Percentiles rank a stretch among this genome's conserved stretches.
These are phyloP conservation scores for Stichodactyla helianthus DNA, from an alignment of 64 coral and sea anemone genomes.

Conservation along the genomic window DNA sequence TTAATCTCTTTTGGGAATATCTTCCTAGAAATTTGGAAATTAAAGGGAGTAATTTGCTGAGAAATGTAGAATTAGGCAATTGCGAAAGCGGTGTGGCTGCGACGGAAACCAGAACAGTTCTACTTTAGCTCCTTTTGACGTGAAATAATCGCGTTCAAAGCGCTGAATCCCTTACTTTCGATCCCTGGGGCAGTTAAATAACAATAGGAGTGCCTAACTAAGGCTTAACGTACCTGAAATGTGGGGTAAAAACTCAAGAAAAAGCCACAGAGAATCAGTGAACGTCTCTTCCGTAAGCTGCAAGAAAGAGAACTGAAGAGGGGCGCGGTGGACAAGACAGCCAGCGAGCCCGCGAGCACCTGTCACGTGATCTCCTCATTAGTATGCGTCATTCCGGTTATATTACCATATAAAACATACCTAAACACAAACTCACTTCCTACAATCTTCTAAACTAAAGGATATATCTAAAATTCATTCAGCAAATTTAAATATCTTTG, in stretches of 20 bases:
- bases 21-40: not conserved
- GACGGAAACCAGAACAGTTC: not conserved
- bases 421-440: not conserved
- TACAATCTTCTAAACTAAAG: no score
- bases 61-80: not conserved
- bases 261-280: not conserved
- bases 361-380: conserved; percentile 11
- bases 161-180: conserved; percentile 23
- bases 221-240: not conserved
- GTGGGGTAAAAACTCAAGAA: not conserved
- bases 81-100: conserved; percentile 18
- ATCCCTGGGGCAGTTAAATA: not conserved
- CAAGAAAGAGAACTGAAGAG: conserved; percentile 10
- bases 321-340: conserved; percentile 21
- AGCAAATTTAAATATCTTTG: no score
- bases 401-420: no score
- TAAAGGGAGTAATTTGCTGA: not conserved
- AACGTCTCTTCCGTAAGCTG: not conserved
- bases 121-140: not conserved
- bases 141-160: not conserved
- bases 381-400: not conserved
- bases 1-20: not conserved
- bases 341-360: conserved; percentile 4
- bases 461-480: no score
- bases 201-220: not conserved